Evolutionary conservation across 2,888 invertebrate species (phyloP).

Genomic region (Cosmia pyralina): DNA sequence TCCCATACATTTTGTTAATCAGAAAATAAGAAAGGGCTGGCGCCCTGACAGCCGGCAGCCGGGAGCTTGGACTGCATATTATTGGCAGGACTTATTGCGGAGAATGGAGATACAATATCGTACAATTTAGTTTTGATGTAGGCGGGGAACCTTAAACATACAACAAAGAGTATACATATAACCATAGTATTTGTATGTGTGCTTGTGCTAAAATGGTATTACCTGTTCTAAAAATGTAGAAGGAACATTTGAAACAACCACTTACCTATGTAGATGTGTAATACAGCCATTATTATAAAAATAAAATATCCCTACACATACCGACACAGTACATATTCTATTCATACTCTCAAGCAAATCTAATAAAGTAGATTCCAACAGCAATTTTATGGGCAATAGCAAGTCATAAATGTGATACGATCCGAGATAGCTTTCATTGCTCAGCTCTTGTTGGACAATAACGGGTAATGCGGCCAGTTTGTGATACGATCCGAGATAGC

Average conservation of each 20-base stretch:
- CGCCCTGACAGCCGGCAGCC: no score
- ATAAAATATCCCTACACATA: neutral
- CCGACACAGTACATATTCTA: neutral
- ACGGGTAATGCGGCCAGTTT: no score
- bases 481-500: no score
- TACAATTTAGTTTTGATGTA: neutral
- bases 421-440: conserved; percentile 40
- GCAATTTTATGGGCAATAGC: conserved; percentile 39
- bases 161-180: no score
- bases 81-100: neutral
- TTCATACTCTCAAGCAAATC: conserved; percentile 8
- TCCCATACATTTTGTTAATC: no score
- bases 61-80: no score
- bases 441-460: conserved; percentile 22
- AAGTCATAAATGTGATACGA: conserved; percentile 46
- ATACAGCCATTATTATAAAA: neutral
- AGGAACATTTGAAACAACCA: neutral
- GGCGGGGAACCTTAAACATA: no score
- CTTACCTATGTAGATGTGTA: neutral
- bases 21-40: no score
- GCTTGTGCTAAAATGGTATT: neutral
- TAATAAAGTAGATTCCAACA: conserved; percentile 49
- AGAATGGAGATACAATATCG: no score
- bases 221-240: neutral
- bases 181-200: no score